A percentile compares a stretch with the other conserved stretches of the same genome.
Conservation (phyloP, 2,888 invertebrate species). For the Aproaerema taeniolella region DNA sequence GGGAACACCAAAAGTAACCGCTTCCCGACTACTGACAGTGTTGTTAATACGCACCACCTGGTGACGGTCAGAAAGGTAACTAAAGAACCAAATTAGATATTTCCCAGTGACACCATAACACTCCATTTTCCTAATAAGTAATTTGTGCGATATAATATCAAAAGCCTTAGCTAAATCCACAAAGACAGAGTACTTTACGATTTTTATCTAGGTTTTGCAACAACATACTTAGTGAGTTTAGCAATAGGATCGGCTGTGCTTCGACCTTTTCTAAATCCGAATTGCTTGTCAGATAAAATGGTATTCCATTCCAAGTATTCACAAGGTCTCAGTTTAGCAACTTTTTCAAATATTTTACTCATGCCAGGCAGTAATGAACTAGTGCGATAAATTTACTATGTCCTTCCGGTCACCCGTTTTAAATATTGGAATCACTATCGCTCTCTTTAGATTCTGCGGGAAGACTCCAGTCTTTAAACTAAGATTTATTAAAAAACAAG, state of each 20-base stretch:
- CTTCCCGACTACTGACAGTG: neutral
- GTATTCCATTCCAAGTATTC: neutral
- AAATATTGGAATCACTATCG: no score
- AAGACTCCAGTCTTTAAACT: no score
- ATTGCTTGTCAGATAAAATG: neutral
- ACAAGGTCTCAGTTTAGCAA: neutral
- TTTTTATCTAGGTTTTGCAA: conserved; percentile 1
- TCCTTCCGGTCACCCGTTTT: no score
- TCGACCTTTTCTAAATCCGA: neutral
- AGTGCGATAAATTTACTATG: no score
- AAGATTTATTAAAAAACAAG: no score
- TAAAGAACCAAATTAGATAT: neutral
- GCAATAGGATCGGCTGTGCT: neutral
- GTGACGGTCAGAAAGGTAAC: neutral
- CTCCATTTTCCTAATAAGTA: neutral
- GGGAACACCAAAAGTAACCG: neutral
- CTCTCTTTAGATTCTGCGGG: no score
- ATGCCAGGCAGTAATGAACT: neutral
- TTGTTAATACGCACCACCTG: neutral
- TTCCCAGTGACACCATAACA: neutral
- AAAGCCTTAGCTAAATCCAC: neutral
- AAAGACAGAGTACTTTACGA: neutral
- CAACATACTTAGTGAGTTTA: no score
- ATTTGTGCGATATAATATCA: neutral
- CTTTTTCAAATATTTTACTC: neutral